phyloP scores from a whole-genome alignment of 2,797 vertebrate genomes.

The Pitangus sulphuratus region DNA sequence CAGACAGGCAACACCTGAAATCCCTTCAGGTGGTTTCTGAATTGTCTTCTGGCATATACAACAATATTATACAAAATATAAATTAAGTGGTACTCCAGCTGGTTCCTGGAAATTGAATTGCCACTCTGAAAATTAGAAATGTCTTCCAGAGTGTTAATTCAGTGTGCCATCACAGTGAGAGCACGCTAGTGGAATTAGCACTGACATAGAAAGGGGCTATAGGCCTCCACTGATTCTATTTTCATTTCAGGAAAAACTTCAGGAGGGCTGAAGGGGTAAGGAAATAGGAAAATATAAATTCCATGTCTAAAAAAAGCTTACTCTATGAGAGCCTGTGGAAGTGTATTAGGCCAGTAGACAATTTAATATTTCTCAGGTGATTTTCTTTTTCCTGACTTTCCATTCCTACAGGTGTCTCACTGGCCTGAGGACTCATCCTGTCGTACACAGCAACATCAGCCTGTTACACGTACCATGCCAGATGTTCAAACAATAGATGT shows the following conservation, averaged over 20 bases:
- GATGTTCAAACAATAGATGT: conserved; percentile 57
- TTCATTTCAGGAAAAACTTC: background rate
- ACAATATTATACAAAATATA: background rate
- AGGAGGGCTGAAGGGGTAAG: background rate
- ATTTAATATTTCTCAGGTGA: background rate
- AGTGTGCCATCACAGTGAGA: background rate
- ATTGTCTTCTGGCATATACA: background rate
- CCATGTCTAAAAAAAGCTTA: background rate
- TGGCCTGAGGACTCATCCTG: background rate
- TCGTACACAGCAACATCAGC: background rate
- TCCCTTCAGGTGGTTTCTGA: background rate
- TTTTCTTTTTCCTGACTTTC: background rate
- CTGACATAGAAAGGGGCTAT: background rate
- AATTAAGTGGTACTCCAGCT: background rate
- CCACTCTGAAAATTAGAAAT: background rate
- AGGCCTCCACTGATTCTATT: background rate
- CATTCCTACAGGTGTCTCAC: conserved; percentile 14
- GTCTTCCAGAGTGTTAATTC: background rate
- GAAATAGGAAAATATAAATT: background rate
- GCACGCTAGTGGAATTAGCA: background rate
- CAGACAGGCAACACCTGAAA: conserved; percentile 9
- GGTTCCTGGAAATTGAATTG: background rate
- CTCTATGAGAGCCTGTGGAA: background rate
- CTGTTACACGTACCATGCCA: conserved; percentile 25
- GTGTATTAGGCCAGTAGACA: background rate